Conservation (phyloP, 92 coral and sea anemone genomes). For the Virgularia gustaviana region DNA sequence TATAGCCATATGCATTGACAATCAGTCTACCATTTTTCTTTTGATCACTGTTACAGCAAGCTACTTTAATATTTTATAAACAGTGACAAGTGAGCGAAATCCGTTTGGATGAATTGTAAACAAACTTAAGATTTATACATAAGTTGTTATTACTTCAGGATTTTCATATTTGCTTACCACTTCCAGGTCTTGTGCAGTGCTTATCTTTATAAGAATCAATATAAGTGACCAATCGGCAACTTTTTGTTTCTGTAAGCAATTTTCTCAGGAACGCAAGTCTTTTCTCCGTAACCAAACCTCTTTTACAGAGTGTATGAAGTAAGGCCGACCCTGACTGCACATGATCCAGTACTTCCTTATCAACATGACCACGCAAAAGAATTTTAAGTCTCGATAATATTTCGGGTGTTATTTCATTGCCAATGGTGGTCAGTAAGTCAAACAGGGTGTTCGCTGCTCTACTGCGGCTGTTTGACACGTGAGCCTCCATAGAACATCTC, state of each 20-base stretch:
- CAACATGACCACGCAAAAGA: constrained; percentile 76
- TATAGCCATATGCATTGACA: no score
- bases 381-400: constrained; percentile 63
- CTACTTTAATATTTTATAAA: no score
- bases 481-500: no score
- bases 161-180: not conserved
- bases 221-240: constrained; percentile 62
- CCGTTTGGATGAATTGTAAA: no score
- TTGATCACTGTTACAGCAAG: no score
- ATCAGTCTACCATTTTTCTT: no score
- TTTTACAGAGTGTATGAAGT: constrained; percentile 61
- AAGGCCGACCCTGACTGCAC: constrained; percentile 62
- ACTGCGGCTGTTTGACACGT: no score
- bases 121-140: not conserved
- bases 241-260: constrained; percentile 65
- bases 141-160: not conserved
- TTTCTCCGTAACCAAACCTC: constrained; percentile 68
- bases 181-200: not conserved
- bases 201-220: constrained; percentile 67
- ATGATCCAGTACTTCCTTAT: constrained; percentile 66
- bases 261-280: constrained; percentile 76
- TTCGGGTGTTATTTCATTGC: constrained; percentile 43
- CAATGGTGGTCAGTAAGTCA: constrained; percentile 19
- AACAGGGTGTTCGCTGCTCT: no score
- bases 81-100: no score